phyloP scores from a whole-genome alignment of 37 sponge, comb jelly and placozoan species.

The Diacarnus erythraeanus region DNA sequence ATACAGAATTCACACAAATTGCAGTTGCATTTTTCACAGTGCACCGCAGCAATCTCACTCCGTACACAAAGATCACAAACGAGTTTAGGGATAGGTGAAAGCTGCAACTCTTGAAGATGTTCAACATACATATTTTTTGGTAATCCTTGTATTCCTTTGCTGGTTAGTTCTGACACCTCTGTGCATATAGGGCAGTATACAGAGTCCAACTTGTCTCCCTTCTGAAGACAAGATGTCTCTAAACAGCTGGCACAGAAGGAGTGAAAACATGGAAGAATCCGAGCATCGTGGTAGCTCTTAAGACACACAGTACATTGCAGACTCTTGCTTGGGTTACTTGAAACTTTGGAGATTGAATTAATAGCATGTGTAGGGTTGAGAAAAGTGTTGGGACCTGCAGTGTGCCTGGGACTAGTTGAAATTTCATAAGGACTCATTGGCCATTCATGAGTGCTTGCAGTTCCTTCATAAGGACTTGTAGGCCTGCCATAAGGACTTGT shows the following conservation, averaged over 20 bases:
- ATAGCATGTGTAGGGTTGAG: no score
- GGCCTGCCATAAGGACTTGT: not conserved
- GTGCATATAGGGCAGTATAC: conserved; percentile 68
- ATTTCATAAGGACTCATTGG: not conserved
- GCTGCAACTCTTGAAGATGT: conserved; percentile 39
- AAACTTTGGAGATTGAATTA: not conserved
- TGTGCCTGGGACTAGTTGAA: not conserved
- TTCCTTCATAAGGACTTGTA: not conserved
- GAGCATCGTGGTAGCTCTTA: conserved; percentile 46
- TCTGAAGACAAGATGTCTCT: conserved; percentile 23
- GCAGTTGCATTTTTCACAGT: conserved; percentile 43
- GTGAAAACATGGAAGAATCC: conserved; percentile 75
- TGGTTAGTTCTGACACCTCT: conserved; percentile 26
- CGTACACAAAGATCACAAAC: conserved; percentile 64
- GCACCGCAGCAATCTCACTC: conserved; percentile 14
- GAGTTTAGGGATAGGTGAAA: not conserved
- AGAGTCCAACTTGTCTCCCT: not conserved
- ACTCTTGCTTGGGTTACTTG: not conserved
- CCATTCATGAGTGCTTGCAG: not conserved
- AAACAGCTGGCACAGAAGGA: conserved; percentile 73
- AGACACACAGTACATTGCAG: conserved; percentile 61
- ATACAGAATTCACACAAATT: conserved; percentile 58
- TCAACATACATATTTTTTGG: conserved; percentile 58
- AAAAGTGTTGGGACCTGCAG: not conserved
- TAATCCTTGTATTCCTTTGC: conserved; percentile 52